phyloP scores from a whole-genome alignment of 2,888 invertebrate genomes.

The Bellardia bayeri region DNA sequence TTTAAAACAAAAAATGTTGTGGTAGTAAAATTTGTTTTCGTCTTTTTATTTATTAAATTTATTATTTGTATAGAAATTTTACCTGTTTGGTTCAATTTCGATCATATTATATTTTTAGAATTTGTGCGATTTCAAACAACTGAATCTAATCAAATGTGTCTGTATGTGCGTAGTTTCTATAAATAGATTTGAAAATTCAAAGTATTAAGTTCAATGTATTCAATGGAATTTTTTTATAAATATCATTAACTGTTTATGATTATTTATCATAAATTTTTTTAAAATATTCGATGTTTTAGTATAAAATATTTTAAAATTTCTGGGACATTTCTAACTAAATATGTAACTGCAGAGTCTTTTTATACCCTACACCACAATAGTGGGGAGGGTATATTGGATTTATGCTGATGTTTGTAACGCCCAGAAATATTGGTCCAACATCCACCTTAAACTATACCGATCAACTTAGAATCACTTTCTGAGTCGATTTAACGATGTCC shows the following conservation, averaged over 20 bases:
- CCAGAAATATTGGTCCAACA: too few species aligned
- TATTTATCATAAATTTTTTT: neutral
- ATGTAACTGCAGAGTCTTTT: too few species aligned
- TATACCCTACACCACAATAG: too few species aligned
- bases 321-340: too few species aligned
- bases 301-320: too few species aligned
- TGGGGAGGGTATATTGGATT: too few species aligned
- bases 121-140: conserved; percentile 4
- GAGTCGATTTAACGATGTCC: too few species aligned
- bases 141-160: neutral
- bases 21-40: neutral
- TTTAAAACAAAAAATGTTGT: too few species aligned
- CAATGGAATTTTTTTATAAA: neutral
- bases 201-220: conserved; percentile 54
- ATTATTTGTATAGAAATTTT: conserved; percentile 25
- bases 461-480: too few species aligned
- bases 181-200: conserved; percentile 33
- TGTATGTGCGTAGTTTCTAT: conserved; percentile 13
- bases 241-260: neutral
- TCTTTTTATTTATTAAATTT: neutral
- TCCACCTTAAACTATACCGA: too few species aligned
- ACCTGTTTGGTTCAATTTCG: conserved; percentile 26
- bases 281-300: too few species aligned
- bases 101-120: conserved; percentile 23
- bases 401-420: too few species aligned